Evolutionary conservation across 2,113 vertebrate genomes (phyloP).

Genomic region (Petrocephalus zakoni): DNA sequence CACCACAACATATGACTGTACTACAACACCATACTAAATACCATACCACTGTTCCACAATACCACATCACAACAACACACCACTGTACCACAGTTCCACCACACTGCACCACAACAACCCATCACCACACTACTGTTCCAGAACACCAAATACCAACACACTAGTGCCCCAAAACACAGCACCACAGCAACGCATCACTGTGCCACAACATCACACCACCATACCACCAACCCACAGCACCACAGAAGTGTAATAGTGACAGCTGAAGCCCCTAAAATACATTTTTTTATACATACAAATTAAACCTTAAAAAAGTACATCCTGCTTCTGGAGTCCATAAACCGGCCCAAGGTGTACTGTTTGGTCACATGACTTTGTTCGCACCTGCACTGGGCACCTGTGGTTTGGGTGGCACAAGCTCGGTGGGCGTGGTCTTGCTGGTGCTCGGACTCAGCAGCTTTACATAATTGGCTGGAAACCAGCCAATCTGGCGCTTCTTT

Average conservation of each 20-base stretch:
- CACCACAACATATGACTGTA: background rate
- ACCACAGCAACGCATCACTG: background rate
- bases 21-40: background rate
- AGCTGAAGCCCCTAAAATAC: background rate
- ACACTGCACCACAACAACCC: background rate
- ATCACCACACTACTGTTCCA: background rate
- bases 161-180: background rate
- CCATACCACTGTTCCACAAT: background rate
- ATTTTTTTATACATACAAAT: background rate
- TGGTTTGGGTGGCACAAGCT: conserved; percentile 74
- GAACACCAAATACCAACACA: background rate
- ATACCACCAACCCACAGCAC: background rate
- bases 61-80: too few relatives aligned
- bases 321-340: background rate
- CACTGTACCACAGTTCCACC: background rate
- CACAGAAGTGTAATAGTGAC: background rate
- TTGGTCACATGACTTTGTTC: background rate
- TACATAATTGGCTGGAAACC: conserved; percentile 98
- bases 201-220: background rate
- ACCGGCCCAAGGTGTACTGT: background rate
- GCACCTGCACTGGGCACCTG: conserved; percentile 66
- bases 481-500: conserved; percentile 95
- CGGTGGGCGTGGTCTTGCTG: conserved; percentile 91
- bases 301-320: background rate
- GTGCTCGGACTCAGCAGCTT: conserved; percentile 94